phyloP scores from a whole-genome alignment of 1,140 invertebrate species.

The Zaprionus taronus region DNA sequence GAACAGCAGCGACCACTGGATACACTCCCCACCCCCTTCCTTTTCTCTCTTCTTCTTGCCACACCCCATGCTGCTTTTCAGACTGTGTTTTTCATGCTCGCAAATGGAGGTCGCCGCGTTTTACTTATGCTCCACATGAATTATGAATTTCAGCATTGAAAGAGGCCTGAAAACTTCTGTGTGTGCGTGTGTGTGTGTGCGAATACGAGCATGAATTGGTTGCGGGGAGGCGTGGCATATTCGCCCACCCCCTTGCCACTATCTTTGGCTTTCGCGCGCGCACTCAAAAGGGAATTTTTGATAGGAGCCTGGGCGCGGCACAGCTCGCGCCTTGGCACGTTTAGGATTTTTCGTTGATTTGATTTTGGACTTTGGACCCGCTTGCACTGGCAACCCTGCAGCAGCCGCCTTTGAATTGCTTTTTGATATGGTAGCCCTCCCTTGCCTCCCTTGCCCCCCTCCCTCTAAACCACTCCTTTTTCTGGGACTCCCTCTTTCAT shows the following conservation, averaged over 20 bases:
- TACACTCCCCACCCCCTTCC: neutral
- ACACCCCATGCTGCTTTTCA: constrained; percentile 4
- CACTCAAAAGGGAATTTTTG: constrained; percentile 74
- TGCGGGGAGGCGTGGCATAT: neutral
- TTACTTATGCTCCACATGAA: constrained; percentile 61
- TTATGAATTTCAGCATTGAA: constrained; percentile 83
- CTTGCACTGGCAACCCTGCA: constrained; percentile 66
- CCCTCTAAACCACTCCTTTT: constrained; percentile 24
- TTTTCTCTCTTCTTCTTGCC: neutral
- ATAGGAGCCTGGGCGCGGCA: constrained; percentile 36
- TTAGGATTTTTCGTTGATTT: constrained; percentile 81
- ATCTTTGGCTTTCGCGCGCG: constrained; percentile 41
- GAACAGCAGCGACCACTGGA: constrained; percentile 24
- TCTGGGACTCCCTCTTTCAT: constrained; percentile 4
- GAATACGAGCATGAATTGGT: constrained; percentile 40
- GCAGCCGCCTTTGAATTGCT: constrained; percentile 71
- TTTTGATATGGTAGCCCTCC: constrained; percentile 63
- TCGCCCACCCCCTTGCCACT: neutral
- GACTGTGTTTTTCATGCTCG: constrained; percentile 26
- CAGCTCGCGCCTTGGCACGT: constrained; percentile 64
- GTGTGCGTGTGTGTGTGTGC: constrained; percentile 43
- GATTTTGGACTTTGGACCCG: constrained; percentile 72
- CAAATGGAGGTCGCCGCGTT: constrained; percentile 39
- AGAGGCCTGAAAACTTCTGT: constrained; percentile 58
- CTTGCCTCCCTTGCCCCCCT: too few species aligned